These are phyloP conservation scores for Morbakka virulenta DNA, from an alignment of 30 jellyfish, hydroid and myxozoan genomes.

Conservation along the genomic window DNA sequence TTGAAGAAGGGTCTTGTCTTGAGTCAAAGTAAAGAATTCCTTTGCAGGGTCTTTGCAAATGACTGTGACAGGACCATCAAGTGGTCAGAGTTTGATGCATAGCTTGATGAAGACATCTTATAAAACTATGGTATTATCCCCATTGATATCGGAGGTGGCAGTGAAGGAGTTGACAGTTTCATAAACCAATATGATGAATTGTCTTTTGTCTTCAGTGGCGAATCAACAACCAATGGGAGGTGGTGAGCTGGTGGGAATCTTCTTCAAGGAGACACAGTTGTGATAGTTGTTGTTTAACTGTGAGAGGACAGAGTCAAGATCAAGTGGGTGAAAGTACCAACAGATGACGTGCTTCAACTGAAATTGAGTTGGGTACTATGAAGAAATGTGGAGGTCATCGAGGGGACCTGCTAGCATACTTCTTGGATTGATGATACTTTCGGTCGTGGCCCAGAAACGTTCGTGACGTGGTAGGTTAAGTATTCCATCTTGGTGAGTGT, in stretches of 20 bases:
- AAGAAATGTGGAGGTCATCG: constrained; percentile 43
- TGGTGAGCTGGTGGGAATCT: constrained; percentile 21
- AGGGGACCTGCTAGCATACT: constrained; percentile 18
- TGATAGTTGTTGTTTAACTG: constrained; percentile 6
- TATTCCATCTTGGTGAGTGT: constrained; percentile 7
- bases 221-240: constrained; percentile 16
- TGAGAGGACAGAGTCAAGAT: no score
- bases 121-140: no score
- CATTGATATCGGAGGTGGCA: no score
- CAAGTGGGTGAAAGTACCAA: constrained; percentile 33
- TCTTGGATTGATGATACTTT: constrained; percentile 35
- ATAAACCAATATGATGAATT: constrained; percentile 23
- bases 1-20: background rate
- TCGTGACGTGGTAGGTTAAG: background rate
- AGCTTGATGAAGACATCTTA: constrained; percentile 11
- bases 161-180: constrained; percentile 29
- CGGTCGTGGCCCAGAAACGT: background rate
- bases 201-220: no score
- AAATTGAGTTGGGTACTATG: constrained; percentile 11
- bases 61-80: constrained; percentile 19
- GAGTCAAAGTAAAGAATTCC: constrained; percentile 3
- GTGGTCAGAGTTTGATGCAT: background rate
- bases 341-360: constrained; percentile 18
- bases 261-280: background rate
- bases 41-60: constrained; percentile 45